Conservation (phyloP, 1,140 invertebrate genomes). For the Heliconius hermathena region DNA sequence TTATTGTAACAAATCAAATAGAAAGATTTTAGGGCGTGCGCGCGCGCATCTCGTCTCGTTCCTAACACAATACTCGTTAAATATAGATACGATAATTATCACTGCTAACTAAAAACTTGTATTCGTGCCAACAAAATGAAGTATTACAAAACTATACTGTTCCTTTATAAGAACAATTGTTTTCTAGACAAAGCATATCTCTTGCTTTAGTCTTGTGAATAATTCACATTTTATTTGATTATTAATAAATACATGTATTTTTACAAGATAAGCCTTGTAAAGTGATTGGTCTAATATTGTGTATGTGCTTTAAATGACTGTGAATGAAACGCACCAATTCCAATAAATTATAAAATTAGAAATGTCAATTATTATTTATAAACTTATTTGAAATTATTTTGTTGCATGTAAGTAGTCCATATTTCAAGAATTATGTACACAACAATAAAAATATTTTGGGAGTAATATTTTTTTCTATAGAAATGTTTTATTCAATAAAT, state of each 20-base stretch:
- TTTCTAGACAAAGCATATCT: conserved; percentile 22
- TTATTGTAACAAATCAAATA: conserved; percentile 36
- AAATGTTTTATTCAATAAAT: no score
- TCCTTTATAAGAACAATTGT: conserved; percentile 44
- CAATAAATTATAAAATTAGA: no score
- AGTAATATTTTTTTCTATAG: neutral
- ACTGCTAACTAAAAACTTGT: conserved; percentile 58
- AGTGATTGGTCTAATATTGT: no score
- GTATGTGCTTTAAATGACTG: no score
- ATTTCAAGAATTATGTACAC: no score
- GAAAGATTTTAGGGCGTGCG: conserved; percentile 37
- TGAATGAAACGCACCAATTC: no score
- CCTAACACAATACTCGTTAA: conserved; percentile 74
- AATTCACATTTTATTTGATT: neutral
- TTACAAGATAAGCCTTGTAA: neutral
- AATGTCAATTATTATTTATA: no score
- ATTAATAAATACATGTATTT: neutral
- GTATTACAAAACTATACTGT: conserved; percentile 47
- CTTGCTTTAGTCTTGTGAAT: neutral
- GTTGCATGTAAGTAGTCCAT: no score
- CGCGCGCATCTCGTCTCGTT: conserved; percentile 52
- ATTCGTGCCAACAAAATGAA: conserved; percentile 66
- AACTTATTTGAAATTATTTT: no score
- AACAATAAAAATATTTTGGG: neutral
- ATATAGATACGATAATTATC: conserved; percentile 77